Conservation (phyloP, 2,888 invertebrate genomes). For the Melanostoma mellinum region DNA sequence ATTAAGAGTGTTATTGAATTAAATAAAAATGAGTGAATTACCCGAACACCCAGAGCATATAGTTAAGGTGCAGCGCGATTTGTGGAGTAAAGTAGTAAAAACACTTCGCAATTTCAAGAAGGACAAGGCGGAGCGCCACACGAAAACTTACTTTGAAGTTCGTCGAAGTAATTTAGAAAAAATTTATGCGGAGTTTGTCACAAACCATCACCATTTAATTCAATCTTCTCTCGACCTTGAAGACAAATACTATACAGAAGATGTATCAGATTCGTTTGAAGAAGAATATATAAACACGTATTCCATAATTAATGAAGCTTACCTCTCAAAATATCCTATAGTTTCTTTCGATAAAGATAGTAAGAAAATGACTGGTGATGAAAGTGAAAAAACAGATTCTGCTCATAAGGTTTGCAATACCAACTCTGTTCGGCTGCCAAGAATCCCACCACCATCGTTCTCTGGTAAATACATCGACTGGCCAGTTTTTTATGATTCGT, state of each 20-base stretch:
- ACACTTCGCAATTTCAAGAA: slow-evolving; percentile 25
- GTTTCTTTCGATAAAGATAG: not conserved
- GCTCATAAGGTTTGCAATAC: not conserved
- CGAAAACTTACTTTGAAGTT: slow-evolving; percentile 12
- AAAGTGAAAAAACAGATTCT: not conserved
- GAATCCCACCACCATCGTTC: slow-evolving; percentile 19
- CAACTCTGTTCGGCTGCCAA: slow-evolving; percentile 14
- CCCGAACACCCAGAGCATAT: not conserved
- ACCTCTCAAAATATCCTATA: not conserved
- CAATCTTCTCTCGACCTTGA: slow-evolving; percentile 8
- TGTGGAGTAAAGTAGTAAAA: not conserved
- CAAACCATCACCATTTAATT: slow-evolving; percentile 4
- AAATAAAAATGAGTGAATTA: not conserved
- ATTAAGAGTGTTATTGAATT: slow-evolving; percentile 6
- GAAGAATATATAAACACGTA: not conserved
- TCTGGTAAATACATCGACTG: slow-evolving; percentile 26
- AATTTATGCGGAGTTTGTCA: slow-evolving; percentile 5
- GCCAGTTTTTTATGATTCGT: slow-evolving; percentile 24
- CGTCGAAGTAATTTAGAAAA: slow-evolving; percentile 3
- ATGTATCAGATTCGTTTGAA: slow-evolving; percentile 3
- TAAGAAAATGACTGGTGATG: not conserved
- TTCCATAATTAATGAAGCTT: slow-evolving; percentile 2
- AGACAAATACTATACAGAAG: slow-evolving; percentile 11
- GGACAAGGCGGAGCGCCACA: not conserved
- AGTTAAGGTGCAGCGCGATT: slow-evolving; percentile 16